Conservation (phyloP, 2,113 vertebrate species). For the Hypocryptadius cinnamomeus region DNA sequence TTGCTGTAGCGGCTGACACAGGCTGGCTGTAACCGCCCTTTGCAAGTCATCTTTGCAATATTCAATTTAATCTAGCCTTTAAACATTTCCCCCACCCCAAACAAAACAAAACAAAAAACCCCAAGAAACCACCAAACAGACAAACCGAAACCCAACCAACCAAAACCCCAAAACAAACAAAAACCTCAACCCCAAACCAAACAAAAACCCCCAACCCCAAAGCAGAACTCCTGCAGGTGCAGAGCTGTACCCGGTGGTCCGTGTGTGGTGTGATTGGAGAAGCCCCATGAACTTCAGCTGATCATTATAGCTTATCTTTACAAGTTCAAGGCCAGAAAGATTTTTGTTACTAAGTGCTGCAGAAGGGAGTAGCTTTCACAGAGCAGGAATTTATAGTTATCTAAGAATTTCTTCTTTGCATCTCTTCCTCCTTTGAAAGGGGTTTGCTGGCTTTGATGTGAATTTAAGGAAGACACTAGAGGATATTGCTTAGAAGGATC, state of each 20-base stretch:
- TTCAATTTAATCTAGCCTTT: not conserved
- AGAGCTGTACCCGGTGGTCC: not conserved
- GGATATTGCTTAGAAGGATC: not conserved
- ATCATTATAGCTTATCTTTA: conserved; percentile 26
- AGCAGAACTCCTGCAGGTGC: not conserved
- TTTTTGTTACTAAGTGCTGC: not conserved
- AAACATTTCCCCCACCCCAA: not conserved
- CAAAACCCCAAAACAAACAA: not conserved
- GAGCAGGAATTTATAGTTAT: conserved; percentile 42
- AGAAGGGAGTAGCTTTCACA: conserved; percentile 45
- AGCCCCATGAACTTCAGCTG: not conserved
- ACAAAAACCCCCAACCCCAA: not conserved
- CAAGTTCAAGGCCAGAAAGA: conserved; percentile 43
- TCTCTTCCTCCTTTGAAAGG: conserved; percentile 48
- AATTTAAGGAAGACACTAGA: conserved; percentile 4
- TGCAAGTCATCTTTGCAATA: not conserved
- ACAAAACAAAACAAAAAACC: not conserved
- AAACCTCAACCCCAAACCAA: no score
- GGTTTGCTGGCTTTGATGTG: conserved; percentile 57
- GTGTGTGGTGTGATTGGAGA: not conserved
- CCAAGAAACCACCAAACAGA: not conserved
- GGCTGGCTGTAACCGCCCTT: not conserved
- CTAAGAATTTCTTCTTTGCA: conserved; percentile 31
- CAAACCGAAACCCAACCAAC: not conserved
- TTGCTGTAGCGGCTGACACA: accelerated